A percentile compares a stretch with the other conserved stretches of the same genome.
Evolutionary conservation across 2,113 vertebrate genomes (phyloP).

Genomic region (Engystomops pustulosus): DNA sequence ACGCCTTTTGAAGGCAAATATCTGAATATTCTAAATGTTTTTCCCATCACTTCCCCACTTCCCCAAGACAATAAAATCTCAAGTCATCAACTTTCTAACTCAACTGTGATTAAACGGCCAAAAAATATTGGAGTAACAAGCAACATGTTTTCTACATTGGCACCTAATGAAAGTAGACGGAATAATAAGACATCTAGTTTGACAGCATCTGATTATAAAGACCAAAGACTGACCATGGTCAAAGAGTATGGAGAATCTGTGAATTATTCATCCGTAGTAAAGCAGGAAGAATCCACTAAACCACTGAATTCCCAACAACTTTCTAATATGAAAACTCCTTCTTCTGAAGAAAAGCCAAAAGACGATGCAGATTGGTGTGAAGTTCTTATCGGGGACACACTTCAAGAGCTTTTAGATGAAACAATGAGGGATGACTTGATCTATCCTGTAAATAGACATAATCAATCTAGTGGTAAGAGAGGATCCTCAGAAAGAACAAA

Average conservation of each 20-base stretch:
- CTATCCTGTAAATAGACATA: background rate
- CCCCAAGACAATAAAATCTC: background rate
- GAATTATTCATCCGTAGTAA: background rate
- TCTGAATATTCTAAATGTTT: background rate
- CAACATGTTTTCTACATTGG: background rate
- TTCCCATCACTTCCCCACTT: no score
- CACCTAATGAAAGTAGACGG: background rate
- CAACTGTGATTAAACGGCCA: background rate
- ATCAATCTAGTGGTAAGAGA: background rate
- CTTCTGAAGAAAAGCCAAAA: background rate
- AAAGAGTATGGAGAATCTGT: background rate
- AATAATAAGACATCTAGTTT: background rate
- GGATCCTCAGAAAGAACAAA: background rate
- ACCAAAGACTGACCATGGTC: background rate
- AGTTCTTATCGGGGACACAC: background rate
- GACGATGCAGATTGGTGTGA: background rate
- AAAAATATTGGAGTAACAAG: background rate
- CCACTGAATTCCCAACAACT: background rate
- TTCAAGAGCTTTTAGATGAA: background rate
- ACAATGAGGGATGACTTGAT: conserved; percentile 2
- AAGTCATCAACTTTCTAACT: background rate
- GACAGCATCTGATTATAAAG: background rate
- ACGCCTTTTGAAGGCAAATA: background rate
- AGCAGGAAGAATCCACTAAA: background rate
- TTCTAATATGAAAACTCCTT: background rate